Percentiles rank a stretch among this genome's conserved stretches.
These are phyloP conservation scores for Campoletis sonorensis DNA, from an alignment of 1,140 invertebrate genomes.

Conservation along the genomic window DNA sequence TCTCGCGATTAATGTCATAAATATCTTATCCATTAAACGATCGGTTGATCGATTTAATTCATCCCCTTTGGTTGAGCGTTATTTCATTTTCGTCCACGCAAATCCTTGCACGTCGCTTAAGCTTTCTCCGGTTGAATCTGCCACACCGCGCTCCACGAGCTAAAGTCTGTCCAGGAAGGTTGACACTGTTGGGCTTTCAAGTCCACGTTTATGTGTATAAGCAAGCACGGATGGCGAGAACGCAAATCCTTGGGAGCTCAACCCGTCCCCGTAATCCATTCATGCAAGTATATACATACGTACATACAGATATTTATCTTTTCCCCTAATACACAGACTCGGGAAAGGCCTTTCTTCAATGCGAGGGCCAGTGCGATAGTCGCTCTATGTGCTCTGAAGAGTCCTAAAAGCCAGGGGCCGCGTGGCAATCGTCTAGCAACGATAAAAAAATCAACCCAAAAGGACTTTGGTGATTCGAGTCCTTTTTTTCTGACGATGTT, in stretches of 20 bases:
- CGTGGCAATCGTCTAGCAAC: too few relatives aligned
- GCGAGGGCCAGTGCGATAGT: not conserved
- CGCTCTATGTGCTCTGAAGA: not conserved
- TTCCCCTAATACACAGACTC: conserved; percentile 57
- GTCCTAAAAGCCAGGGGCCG: too few relatives aligned
- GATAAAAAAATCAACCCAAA: too few relatives aligned
- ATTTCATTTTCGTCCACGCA: conserved; percentile 13
- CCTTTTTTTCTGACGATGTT: too few relatives aligned
- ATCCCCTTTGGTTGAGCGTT: not conserved
- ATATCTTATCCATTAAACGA: conserved; percentile 4
- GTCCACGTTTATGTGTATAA: conserved; percentile 5
- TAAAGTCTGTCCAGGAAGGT: conserved; percentile 7
- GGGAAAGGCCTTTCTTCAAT: not conserved
- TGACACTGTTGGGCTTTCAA: conserved; percentile 11
- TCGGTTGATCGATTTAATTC: not conserved
- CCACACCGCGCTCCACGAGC: not conserved
- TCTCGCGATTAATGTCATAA: not conserved
- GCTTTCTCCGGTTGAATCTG: conserved; percentile 19
- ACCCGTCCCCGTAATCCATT: conserved; percentile 69
- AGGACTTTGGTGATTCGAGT: too few relatives aligned
- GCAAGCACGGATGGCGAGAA: conserved; percentile 52
- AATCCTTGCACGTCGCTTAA: conserved; percentile 1
- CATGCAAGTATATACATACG: conserved; percentile 45
- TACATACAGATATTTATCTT: conserved; percentile 48
- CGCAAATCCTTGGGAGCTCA: conserved; percentile 66